Percentiles rank a stretch among this genome's conserved stretches.
phyloP scores from a whole-genome alignment of 2,888 invertebrate species.

The Isotomurus palustris region DNA sequence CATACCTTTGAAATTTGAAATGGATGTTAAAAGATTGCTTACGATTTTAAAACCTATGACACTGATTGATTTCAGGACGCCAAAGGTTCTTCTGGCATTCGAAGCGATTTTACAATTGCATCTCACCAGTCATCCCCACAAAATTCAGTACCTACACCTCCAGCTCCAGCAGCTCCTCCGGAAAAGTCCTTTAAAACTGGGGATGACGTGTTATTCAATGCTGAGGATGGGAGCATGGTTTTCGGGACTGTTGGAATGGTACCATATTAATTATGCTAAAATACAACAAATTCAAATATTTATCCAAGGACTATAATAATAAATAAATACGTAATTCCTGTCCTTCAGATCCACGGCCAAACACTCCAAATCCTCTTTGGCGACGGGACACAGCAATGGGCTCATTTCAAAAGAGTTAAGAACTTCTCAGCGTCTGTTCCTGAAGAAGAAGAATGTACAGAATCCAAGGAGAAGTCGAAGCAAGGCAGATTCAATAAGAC shows the following conservation, averaged over 20 bases:
- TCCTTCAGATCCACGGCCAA: constrained; percentile 32
- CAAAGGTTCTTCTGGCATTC: too few species aligned
- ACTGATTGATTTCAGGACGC: background rate
- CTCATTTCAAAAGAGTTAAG: constrained; percentile 34
- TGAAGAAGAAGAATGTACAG: constrained; percentile 15
- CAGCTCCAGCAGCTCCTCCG: constrained; percentile 10
- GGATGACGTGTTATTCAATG: constrained; percentile 42
- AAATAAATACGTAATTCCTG: background rate
- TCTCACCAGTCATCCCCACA: constrained; percentile 8
- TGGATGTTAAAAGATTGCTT: background rate
- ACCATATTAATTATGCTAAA: too few species aligned
- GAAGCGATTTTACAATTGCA: too few species aligned
- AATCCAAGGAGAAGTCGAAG: background rate
- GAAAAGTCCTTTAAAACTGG: constrained; percentile 35
- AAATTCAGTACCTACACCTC: background rate
- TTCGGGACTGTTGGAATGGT: constrained; percentile 42
- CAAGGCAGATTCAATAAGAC: background rate
- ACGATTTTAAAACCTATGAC: background rate
- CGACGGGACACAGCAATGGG: constrained; percentile 42
- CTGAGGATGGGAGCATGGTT: constrained; percentile 34
- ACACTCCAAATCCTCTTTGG: constrained; percentile 38
- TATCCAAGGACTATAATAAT: too few species aligned
- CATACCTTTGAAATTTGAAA: background rate
- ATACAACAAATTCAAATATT: too few species aligned
- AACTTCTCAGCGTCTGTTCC: constrained; percentile 25